Evolutionary conservation across 2,888 invertebrate species (phyloP).

Genomic region (Acanthosepion pharaonis): DNA sequence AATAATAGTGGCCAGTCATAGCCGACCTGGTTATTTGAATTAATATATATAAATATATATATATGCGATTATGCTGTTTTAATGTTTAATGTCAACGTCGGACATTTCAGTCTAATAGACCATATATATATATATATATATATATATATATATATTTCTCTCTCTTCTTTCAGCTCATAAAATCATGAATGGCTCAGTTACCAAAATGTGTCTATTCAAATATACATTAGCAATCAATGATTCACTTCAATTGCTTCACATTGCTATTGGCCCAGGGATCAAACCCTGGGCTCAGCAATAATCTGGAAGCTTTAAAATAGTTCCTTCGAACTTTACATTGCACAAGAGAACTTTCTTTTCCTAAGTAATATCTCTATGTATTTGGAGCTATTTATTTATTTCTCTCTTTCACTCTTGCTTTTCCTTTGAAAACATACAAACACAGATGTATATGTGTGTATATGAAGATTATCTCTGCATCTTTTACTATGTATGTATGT

Average conservation of each 20-base stretch:
- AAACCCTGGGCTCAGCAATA: background rate
- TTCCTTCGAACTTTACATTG: background rate
- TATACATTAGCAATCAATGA: background rate
- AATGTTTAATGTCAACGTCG: no score
- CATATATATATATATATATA: background rate
- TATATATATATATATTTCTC: background rate
- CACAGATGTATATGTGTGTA: background rate
- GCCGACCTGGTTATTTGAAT: no score
- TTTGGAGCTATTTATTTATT: background rate
- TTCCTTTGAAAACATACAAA: background rate
- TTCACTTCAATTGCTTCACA: background rate
- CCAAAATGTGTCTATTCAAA: background rate
- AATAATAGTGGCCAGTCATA: no score
- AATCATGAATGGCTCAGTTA: background rate
- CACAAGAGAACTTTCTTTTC: background rate
- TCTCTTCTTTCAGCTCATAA: background rate
- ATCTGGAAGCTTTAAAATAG: background rate
- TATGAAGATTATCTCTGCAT: background rate
- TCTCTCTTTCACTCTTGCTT: background rate
- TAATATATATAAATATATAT: background rate
- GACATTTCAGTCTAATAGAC: no score
- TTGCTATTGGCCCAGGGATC: background rate
- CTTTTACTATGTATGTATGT: no score
- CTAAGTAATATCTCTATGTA: background rate
- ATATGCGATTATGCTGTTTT: no score